Conservation (phyloP, 2,113 vertebrate genomes). For the Oncorhynchus tshawytscha region DNA sequence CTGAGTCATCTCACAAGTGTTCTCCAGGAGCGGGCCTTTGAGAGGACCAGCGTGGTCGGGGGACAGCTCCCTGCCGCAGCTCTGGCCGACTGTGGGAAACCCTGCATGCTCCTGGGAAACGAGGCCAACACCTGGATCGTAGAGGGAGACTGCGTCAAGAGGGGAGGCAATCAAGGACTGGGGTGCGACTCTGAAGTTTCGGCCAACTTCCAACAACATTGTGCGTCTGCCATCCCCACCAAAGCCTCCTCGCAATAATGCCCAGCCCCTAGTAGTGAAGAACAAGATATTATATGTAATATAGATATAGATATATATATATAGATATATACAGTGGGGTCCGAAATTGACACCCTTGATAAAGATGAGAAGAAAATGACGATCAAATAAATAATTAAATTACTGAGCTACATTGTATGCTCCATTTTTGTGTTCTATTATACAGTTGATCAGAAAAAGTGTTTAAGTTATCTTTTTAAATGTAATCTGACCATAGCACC, state of each 20-base stretch:
- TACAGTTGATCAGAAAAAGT: too few relatives aligned
- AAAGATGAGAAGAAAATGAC: background rate
- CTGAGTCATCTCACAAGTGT: conserved; percentile 81
- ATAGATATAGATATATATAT: background rate
- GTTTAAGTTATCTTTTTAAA: too few relatives aligned
- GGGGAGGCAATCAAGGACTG: conserved; percentile 80
- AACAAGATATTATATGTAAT: background rate
- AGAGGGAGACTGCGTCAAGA: conserved; percentile 72
- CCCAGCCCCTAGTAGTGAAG: background rate
- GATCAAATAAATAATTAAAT: too few relatives aligned
- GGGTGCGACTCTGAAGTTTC: conserved; percentile 76
- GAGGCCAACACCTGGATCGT: conserved; percentile 72
- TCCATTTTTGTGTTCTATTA: too few relatives aligned
- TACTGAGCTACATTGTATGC: too few relatives aligned
- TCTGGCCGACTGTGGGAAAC: conserved; percentile 68
- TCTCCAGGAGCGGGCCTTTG: conserved; percentile 68
- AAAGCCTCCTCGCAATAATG: conserved; percentile 83
- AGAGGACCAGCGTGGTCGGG: conserved; percentile 44
- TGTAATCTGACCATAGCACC: too few relatives aligned
- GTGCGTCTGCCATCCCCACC: conserved; percentile 76
- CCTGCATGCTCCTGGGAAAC: conserved; percentile 70
- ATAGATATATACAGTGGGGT: background rate
- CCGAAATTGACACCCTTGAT: background rate
- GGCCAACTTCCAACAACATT: conserved; percentile 83
- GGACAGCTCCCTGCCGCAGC: conserved; percentile 50